Evolutionary conservation across 2,888 invertebrate genomes (phyloP).

Genomic region (Arrhopalites spinosus): DNA sequence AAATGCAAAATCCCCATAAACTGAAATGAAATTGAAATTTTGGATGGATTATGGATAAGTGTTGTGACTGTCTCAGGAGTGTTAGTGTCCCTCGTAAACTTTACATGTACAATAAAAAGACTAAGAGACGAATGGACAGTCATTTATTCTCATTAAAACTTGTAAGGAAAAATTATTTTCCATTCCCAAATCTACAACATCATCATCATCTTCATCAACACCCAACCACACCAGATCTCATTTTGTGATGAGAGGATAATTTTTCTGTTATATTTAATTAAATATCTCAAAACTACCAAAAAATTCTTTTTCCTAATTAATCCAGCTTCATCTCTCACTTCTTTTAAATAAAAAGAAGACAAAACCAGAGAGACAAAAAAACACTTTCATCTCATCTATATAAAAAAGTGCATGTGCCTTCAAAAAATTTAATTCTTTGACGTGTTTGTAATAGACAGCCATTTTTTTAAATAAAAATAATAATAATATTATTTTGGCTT

Average conservation of each 20-base stretch:
- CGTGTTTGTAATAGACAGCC: slow-evolving; percentile 21
- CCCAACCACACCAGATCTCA: slow-evolving; percentile 20
- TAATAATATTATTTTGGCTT: slow-evolving; percentile 11
- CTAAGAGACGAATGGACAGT: slow-evolving; percentile 33
- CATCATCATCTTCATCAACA: not conserved
- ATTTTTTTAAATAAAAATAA: too few relatives aligned
- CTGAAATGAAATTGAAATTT: slow-evolving; percentile 52
- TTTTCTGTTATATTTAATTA: not conserved
- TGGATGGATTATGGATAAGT: slow-evolving; percentile 56
- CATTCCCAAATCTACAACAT: not conserved
- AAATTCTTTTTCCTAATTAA: not conserved
- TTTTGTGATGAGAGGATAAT: slow-evolving; percentile 31
- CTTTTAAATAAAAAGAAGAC: not conserved
- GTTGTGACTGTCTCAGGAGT: slow-evolving; percentile 41
- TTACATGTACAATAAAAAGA: slow-evolving; percentile 36
- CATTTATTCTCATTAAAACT: slow-evolving; percentile 17
- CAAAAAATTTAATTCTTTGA: slow-evolving; percentile 14
- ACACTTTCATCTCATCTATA: slow-evolving; percentile 9
- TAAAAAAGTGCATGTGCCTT: slow-evolving; percentile 33
- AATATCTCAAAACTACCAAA: not conserved
- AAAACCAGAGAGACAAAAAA: not conserved
- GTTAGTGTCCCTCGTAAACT: slow-evolving; percentile 36
- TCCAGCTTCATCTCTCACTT: not conserved
- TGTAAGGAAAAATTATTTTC: slow-evolving; percentile 18
- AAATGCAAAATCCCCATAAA: slow-evolving; percentile 28